Conservation (phyloP, 2,113 vertebrate species). For the Tinamus guttatus region DNA sequence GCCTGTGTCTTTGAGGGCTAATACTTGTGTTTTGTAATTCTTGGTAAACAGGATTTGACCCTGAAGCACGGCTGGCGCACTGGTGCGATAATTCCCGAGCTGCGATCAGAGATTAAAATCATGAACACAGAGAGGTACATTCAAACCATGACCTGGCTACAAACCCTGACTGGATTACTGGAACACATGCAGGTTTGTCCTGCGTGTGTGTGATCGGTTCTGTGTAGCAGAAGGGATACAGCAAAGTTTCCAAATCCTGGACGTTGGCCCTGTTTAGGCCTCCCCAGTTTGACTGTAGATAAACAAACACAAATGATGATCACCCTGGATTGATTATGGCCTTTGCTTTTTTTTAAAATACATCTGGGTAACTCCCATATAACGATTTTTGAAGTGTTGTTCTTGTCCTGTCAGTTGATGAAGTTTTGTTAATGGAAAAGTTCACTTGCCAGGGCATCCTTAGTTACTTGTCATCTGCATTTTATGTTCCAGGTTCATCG, state of each 20-base stretch:
- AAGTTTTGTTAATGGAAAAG: not conserved
- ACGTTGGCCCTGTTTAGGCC: not conserved
- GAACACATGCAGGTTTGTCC: conserved; percentile 95
- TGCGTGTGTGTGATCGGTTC: conserved; percentile 34
- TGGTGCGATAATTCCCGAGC: conserved; percentile 95
- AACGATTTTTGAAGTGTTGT: not conserved
- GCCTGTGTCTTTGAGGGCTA: not conserved
- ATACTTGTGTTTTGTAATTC: conserved; percentile 8
- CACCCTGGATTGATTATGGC: not conserved
- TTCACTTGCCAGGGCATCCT: not conserved
- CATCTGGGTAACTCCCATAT: fast-evolving
- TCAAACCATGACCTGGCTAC: conserved; percentile 93
- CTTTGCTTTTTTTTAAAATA: not conserved
- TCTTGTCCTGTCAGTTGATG: not conserved
- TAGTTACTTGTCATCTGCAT: not conserved
- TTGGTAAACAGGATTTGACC: conserved; percentile 88
- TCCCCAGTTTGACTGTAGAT: not conserved
- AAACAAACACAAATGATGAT: not conserved
- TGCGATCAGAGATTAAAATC: conserved; percentile 93
- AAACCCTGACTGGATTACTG: conserved; percentile 91
- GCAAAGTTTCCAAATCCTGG: not conserved
- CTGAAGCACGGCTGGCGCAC: conserved; percentile 98
- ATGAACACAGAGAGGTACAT: conserved; percentile 95
- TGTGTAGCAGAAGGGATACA: not conserved
- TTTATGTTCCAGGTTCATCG: conserved; percentile 84